Percentiles rank a stretch among this genome's conserved stretches.
These are phyloP conservation scores for Chrysopilus asiliformis DNA, from an alignment of 2,888 invertebrate species.

Conservation along the genomic window DNA sequence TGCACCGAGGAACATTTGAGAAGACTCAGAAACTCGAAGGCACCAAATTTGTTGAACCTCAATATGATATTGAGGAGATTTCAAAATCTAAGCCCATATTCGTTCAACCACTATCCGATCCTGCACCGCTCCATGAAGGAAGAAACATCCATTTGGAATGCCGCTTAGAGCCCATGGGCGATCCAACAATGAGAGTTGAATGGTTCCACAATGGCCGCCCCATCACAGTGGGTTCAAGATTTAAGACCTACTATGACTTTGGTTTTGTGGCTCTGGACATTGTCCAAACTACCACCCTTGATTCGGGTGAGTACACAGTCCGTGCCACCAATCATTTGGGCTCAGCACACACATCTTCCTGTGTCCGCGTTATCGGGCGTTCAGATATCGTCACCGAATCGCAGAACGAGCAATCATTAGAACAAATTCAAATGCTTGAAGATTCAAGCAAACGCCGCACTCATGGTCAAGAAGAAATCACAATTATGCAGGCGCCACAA, in stretches of 20 bases:
- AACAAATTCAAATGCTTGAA: constrained; percentile 84
- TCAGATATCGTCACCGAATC: constrained; percentile 77
- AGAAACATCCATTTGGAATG: constrained; percentile 86
- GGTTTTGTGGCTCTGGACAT: constrained; percentile 95
- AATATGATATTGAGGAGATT: constrained; percentile 81
- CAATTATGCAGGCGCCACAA: constrained; percentile 72
- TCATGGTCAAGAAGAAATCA: constrained; percentile 66
- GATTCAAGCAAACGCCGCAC: constrained; percentile 58
- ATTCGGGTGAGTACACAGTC: constrained; percentile 91
- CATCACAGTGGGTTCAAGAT: constrained; percentile 80
- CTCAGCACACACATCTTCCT: constrained; percentile 80
- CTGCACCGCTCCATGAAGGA: constrained; percentile 73
- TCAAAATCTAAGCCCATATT: constrained; percentile 92
- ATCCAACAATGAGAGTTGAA: constrained; percentile 89
- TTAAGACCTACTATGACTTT: constrained; percentile 91
- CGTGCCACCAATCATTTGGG: constrained; percentile 89
- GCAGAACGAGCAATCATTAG: constrained; percentile 82
- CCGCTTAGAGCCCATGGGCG: constrained; percentile 86
- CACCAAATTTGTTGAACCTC: constrained; percentile 72
- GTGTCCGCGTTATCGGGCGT: constrained; percentile 70
- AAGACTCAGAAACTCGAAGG: constrained; percentile 80
- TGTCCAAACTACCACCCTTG: constrained; percentile 81
- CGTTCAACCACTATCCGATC: constrained; percentile 75
- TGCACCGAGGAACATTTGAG: constrained; percentile 74
- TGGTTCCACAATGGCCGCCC: constrained; percentile 92